Base-by-base conservation (phyloP, 37 sponge, comb jelly and placozoan genomes). In the Aphrocallistes beatrix region DNA sequence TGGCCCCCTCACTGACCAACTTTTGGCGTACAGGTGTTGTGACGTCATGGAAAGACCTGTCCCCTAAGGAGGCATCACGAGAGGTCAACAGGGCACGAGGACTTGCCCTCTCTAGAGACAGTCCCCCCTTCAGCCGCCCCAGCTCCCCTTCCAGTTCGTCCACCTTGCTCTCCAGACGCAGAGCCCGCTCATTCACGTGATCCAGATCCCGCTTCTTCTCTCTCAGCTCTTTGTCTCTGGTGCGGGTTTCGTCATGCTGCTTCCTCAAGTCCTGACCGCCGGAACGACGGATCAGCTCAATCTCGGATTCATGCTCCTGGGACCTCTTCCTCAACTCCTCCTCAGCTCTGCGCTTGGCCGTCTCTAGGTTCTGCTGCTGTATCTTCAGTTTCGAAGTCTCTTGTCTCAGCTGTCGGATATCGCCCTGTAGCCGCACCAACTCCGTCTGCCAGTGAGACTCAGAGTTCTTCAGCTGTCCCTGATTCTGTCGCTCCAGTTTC, bases 381-480 rank as follows among this genome's bases (percentile, higher is more conserved):
- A 60, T 30, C 34, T 60, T 60, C 75, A 60, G 34, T 13, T 28
- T 60, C 6, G 75, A 19, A 6, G 75, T 60, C 75, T 60, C 75
- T 30, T 60, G 75, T 60, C 75, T 3, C 75, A 60, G 3, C 75
- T 60, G 75, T 13, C 75, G 75, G 6, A 60, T 60, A 30, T 60
- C 75, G 6, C 75, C 75, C 34, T 60, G 75, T 13, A 60, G 34
- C 8, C 75, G 75, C 75, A 60, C 75, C 32, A 60, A 19, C n/a
- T 60, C 75, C 6, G 28, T 60, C 75, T 60, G 75, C 75, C 75
- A 60, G 75, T 60, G 75, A 13, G 75, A 60, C 34, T 60, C 75
- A 13, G 75, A 60, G 75, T 30, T 60, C 75, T 60, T 60, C 75
- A 60, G 75, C 34, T 60, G 75, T 60, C 75, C 75, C 75, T 60